Evolutionary conservation across 1,140 invertebrate species (phyloP), one percentile per base, ranked within the genome.

Genomic region (Drosophila kepulauana): DNA sequence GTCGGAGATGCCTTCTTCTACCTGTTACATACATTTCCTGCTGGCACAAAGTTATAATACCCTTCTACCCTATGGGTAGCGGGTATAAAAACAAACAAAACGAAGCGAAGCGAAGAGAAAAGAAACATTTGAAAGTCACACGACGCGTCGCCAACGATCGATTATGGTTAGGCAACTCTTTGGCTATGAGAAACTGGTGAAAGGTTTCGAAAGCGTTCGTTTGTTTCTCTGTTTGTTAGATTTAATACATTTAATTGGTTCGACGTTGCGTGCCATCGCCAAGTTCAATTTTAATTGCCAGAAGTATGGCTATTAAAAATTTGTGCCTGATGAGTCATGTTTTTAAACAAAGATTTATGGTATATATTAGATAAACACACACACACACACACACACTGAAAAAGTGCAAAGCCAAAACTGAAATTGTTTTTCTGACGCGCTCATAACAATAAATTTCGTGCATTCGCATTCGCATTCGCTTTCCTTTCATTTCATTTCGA

Each of bases 371-470:
- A 25, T 70, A 30, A 38, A 33, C 28, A 62, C 41, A 28, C 41
- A 6, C 2, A 65, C 41, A 35, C 2, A 35, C 33, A 38, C 35
- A 8, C 62, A 64, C 51, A 16, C 51, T 64, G 0, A n/a, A 13
- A 16, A 15, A 38, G 38, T 52, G 67, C 25, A 59, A 59, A 33
- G 38, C 56, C 41, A 43, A n/a, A 4, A 43, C 45, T 28, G 2
- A 33, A 56, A 71, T 43, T 52, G 45, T 54, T 48, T 75, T 16
- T 38, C 43, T 75, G 16, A 33, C 13, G 20, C 48, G 52, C 59
- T 78, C 67, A 72, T 61, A 71, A 71, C 76, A 54, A 78, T 78
- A 78, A 78, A 78, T 78, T 72, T 72, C 25, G 13, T 46, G 33
- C 4, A 25, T 30, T 11, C 16, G 20, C 3, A 25, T 25, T 25